Conservation (phyloP, 2,797 vertebrate species). For the Mionectes olivaceus region DNA sequence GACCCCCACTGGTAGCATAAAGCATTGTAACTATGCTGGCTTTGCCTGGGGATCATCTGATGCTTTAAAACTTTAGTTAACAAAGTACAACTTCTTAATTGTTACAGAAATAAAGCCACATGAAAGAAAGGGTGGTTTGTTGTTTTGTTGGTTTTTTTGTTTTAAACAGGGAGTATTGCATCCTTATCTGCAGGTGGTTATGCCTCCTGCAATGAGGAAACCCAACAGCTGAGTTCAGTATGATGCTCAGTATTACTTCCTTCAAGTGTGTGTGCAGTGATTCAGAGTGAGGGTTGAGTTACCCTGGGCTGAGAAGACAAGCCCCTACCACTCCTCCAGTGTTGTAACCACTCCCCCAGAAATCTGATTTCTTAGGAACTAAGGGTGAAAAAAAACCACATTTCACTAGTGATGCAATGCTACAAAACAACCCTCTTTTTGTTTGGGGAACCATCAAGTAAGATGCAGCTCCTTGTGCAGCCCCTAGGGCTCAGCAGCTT, state of each 20-base stretch:
- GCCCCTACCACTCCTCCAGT: not conserved
- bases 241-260: not conserved
- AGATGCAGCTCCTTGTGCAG: not conserved
- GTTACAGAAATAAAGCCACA: not conserved
- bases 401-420: not conserved
- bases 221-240: not conserved
- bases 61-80: not conserved
- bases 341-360: not conserved
- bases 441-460: not conserved
- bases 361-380: not conserved
- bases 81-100: not conserved
- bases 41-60: not conserved
- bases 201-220: slow-evolving; percentile 9
- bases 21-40: not conserved
- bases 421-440: not conserved
- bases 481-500: not conserved
- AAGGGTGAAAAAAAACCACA: not conserved
- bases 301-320: not conserved
- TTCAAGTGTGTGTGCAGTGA: not conserved
- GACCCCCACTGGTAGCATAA: not conserved
- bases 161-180: not conserved
- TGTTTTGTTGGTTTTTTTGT: not conserved
- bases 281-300: not conserved
- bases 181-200: not conserved
- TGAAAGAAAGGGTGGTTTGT: not conserved